These are phyloP conservation scores for Heterocephalus glaber DNA, from an alignment of 2,113 vertebrate genomes.

Conservation along the genomic window DNA sequence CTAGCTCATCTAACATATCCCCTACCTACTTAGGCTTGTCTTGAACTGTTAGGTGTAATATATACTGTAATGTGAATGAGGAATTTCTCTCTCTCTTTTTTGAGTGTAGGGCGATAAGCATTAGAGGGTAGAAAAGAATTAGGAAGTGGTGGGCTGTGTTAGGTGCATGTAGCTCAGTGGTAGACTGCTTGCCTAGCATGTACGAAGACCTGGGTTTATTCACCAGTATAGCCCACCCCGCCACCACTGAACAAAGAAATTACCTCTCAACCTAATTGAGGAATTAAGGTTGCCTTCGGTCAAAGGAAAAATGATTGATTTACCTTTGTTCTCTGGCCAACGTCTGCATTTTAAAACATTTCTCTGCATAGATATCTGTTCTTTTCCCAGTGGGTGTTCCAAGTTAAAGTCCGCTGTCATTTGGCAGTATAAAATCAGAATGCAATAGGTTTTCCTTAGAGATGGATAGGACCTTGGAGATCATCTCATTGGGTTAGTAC, in stretches of 20 bases:
- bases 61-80: neutral
- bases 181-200: neutral
- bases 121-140: neutral
- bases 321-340: neutral
- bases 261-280: neutral
- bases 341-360: neutral
- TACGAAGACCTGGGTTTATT: neutral
- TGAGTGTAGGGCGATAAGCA: neutral
- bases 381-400: neutral
- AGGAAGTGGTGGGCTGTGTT: neutral
- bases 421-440: conserved; percentile 38
- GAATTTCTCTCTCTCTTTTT: neutral
- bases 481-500: neutral
- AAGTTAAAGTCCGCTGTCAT: neutral
- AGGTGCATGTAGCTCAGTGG: neutral
- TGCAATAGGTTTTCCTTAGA: neutral
- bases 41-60: conserved; percentile 27
- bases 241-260: neutral
- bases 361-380: neutral
- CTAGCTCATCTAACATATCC: neutral
- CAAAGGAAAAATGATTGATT: conserved; percentile 25
- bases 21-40: neutral
- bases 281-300: neutral
- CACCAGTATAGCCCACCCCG: too few species aligned
- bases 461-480: neutral